These are phyloP conservation scores for Lagopus leucura DNA, from an alignment of 2,113 vertebrate species.

Conservation along the genomic window DNA sequence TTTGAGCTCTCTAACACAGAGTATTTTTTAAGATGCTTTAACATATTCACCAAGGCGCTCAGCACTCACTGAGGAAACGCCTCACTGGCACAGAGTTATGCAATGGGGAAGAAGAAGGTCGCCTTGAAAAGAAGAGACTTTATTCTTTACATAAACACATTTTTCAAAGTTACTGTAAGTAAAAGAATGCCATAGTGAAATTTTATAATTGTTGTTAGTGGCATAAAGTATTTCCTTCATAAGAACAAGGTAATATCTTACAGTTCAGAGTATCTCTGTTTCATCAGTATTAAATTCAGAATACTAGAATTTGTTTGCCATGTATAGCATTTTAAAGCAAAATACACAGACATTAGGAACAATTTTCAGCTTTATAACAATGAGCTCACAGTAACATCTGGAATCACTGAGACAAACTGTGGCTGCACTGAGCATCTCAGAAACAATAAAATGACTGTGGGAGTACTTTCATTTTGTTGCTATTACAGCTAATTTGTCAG, in stretches of 20 bases:
- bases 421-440: not conserved
- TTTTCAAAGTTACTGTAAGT: not conserved
- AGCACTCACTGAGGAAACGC: not conserved
- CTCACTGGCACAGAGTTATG: not conserved
- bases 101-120: not conserved
- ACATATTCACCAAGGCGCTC: rapidly evolving
- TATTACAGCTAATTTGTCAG: not conserved
- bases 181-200: not conserved
- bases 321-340: not conserved
- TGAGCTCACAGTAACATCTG: not conserved
- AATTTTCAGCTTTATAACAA: not conserved
- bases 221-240: not conserved
- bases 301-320: rapidly evolving
- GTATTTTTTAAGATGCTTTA: not conserved
- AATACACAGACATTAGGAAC: not conserved
- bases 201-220: not conserved
- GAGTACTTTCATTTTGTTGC: slow-evolving; percentile 2
- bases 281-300: not conserved
- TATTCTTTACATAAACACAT: not conserved
- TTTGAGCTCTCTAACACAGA: not conserved
- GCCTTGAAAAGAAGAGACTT: not conserved
- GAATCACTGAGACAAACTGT: not conserved
- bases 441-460: not conserved
- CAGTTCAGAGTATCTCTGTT: not conserved
- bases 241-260: not conserved